Percentiles rank a stretch among this genome's conserved stretches.
These are phyloP conservation scores for Lutjanus erythropterus DNA, from an alignment of 2,113 vertebrate species.

Conservation along the genomic window DNA sequence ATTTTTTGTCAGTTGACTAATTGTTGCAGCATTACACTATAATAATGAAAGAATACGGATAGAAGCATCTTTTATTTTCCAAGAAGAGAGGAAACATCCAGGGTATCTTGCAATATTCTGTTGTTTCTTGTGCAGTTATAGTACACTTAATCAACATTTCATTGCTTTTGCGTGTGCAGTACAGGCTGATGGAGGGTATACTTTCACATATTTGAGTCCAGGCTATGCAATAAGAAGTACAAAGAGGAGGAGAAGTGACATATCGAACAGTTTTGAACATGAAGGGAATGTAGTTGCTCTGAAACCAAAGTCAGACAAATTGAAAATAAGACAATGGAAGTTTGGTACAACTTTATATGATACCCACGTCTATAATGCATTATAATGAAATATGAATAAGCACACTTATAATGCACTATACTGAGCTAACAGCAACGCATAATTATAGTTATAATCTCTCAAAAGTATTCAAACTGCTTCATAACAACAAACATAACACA, in stretches of 20 bases:
- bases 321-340: not conserved
- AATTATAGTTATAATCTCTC: no score
- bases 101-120: constrained; percentile 33
- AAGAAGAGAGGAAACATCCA: constrained; percentile 32
- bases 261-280: not conserved
- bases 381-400: no score
- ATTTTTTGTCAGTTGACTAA: no score
- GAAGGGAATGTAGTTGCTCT: not conserved
- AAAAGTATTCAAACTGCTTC: no score
- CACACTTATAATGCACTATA: no score
- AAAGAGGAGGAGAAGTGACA: not conserved
- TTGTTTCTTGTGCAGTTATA: constrained; percentile 37
- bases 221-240: not conserved
- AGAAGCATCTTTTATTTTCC: constrained; percentile 52
- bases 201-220: not conserved
- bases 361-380: no score
- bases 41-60: constrained; percentile 14
- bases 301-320: not conserved
- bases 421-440: no score
- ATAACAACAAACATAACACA: no score
- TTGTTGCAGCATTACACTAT: no score
- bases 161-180: constrained; percentile 8
- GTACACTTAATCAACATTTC: constrained; percentile 1
- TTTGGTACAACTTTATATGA: no score
- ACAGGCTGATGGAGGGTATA: not conserved